A percentile compares a stretch with the other conserved stretches of the same genome.
phyloP scores from a whole-genome alignment of 1,140 invertebrate genomes.

The Teleopsis dalmanni region DNA sequence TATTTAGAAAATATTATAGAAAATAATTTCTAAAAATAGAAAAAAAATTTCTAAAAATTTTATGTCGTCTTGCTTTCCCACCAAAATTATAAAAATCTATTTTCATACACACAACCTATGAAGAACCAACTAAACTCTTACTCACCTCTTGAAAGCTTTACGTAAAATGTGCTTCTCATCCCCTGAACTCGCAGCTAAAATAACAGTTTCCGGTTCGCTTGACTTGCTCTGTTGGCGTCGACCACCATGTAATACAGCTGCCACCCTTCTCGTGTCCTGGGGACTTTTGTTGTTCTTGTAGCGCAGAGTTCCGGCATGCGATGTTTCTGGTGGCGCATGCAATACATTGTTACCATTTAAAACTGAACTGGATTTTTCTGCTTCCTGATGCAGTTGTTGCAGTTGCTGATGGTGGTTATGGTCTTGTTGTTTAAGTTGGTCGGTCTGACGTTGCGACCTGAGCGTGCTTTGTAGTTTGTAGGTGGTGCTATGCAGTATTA shows the following conservation, averaged over 20 bases:
- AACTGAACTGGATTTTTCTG: not conserved
- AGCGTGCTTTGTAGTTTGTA: slow-evolving; percentile 31
- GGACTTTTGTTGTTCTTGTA: not conserved
- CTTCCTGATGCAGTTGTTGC: not conserved
- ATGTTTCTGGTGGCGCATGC: slow-evolving; percentile 4
- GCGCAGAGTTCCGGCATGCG: not conserved
- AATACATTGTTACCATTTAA: slow-evolving; percentile 6
- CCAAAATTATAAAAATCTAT: too few species aligned
- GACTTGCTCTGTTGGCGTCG: slow-evolving; percentile 14
- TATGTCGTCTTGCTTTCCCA: too few species aligned
- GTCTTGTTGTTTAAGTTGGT: slow-evolving; percentile 2
- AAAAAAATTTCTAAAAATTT: too few species aligned
- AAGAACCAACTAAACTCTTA: not conserved
- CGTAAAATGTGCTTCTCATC: slow-evolving; percentile 43
- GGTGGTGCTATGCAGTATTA: slow-evolving; percentile 41
- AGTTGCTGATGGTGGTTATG: not conserved
- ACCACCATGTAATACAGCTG: not conserved
- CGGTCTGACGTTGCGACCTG: slow-evolving; percentile 12
- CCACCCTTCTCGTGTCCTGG: not conserved
- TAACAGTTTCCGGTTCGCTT: slow-evolving; percentile 39
- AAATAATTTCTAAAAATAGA: too few species aligned
- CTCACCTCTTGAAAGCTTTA: slow-evolving; percentile 43
- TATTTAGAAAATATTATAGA: too few species aligned
- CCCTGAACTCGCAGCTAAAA: slow-evolving; percentile 41
- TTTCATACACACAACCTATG: not conserved